Evolutionary conservation across 1,140 invertebrate species (phyloP).

Genomic region (Wasmannia auropunctata): DNA sequence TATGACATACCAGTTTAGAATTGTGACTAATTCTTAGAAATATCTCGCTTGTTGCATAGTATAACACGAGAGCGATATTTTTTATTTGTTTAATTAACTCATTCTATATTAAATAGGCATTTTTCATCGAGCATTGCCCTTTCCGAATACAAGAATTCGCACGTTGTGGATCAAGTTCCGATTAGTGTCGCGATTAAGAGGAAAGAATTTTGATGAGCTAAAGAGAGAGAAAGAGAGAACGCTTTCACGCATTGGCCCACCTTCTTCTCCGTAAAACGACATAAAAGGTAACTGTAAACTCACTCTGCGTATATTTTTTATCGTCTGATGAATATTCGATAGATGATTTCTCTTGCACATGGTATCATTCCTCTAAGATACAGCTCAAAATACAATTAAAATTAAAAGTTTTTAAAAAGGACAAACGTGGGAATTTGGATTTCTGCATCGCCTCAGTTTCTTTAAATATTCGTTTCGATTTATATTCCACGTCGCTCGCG

Average conservation of each 20-base stretch:
- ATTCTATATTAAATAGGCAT: not conserved
- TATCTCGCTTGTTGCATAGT: not conserved
- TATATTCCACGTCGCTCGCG: conserved; percentile 13
- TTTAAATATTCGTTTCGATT: not conserved
- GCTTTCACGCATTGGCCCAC: not conserved
- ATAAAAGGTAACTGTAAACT: conserved; percentile 22
- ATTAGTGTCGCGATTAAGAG: not conserved
- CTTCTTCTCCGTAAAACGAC: not conserved
- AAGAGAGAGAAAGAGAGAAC: no score
- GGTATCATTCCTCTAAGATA: not conserved
- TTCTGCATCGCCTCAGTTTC: not conserved
- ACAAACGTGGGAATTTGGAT: not conserved
- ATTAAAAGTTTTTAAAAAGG: not conserved
- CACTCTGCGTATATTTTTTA: not conserved
- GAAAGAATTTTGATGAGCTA: not conserved
- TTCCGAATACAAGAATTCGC: not conserved
- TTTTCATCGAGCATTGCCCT: not conserved
- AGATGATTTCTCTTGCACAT: not conserved
- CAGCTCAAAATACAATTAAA: not conserved
- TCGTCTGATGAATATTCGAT: not conserved
- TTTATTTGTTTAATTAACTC: not conserved
- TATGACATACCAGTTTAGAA: not conserved
- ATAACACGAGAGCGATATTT: not conserved
- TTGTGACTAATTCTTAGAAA: not conserved
- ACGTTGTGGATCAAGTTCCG: not conserved